Conservation (phyloP, 2,888 invertebrate genomes). For the Epiblema foenella region DNA sequence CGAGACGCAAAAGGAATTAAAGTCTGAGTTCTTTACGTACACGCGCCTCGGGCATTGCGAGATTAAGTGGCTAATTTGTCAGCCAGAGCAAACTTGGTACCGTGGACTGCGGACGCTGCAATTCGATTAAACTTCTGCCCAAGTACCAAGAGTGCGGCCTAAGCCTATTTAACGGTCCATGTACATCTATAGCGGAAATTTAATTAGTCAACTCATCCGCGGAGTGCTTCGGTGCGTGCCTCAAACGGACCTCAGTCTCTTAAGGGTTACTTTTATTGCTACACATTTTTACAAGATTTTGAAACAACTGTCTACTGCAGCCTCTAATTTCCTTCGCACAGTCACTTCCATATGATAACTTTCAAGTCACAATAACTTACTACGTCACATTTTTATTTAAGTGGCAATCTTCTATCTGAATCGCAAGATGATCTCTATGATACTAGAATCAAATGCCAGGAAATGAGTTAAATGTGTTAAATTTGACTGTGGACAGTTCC, state of each 20-base stretch:
- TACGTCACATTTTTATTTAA: too few species aligned
- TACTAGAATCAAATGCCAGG: too few species aligned
- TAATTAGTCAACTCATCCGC: conserved; percentile 76
- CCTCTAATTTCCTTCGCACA: too few species aligned
- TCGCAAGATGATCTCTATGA: too few species aligned
- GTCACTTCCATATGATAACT: too few species aligned
- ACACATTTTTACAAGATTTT: neutral
- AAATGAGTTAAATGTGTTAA: too few species aligned
- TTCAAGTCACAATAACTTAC: too few species aligned
- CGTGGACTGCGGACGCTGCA: conserved; percentile 72
- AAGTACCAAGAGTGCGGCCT: conserved; percentile 74
- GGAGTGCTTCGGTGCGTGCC: conserved; percentile 49
- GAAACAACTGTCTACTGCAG: neutral
- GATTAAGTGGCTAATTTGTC: conserved; percentile 82
- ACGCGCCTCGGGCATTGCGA: conserved; percentile 64
- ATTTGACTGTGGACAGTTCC: too few species aligned
- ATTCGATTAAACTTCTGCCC: conserved; percentile 81
- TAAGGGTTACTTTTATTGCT: neutral
- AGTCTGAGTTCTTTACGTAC: conserved; percentile 66
- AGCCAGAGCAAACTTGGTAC: conserved; percentile 69
- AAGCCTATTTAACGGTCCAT: conserved; percentile 73
- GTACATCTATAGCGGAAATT: conserved; percentile 75
- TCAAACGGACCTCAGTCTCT: neutral
- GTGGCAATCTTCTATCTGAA: too few species aligned
- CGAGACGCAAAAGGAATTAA: conserved; percentile 62